phyloP scores from a whole-genome alignment of 1,140 invertebrate genomes.

The Octopus bimaculoides region DNA sequence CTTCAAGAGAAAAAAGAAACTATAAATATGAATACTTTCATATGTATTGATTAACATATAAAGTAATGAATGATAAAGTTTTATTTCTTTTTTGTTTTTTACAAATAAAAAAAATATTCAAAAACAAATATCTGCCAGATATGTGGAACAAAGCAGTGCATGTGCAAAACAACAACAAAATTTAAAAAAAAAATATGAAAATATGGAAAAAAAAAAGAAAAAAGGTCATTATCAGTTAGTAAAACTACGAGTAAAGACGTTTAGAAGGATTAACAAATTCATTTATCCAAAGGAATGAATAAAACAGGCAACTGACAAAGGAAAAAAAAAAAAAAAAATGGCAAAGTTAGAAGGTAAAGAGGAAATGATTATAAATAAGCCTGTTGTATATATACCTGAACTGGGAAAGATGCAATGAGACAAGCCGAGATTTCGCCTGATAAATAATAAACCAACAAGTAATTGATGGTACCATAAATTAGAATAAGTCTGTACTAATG shows the following conservation, averaged over 20 bases:
- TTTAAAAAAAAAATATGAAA: too few species aligned
- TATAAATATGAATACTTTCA: too few species aligned
- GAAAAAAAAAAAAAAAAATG: background rate
- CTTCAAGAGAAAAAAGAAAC: too few species aligned
- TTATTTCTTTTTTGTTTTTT: too few species aligned
- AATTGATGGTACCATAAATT: background rate
- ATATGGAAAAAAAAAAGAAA: background rate
- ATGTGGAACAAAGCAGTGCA: background rate
- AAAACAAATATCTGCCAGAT: background rate
- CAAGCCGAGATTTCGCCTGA: constrained; percentile 2
- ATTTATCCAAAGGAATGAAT: background rate
- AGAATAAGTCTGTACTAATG: background rate
- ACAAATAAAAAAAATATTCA: too few species aligned
- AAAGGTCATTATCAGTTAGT: background rate
- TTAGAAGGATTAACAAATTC: background rate
- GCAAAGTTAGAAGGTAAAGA: background rate
- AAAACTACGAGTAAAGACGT: background rate
- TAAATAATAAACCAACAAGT: background rate
- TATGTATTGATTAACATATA: too few species aligned
- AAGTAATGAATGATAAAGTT: too few species aligned
- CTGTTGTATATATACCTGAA: constrained; percentile 4
- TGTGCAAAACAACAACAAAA: background rate
- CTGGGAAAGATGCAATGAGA: constrained; percentile 3
- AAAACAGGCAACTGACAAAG: background rate
- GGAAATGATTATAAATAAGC: background rate